Percentiles rank a stretch among this genome's conserved stretches.
Evolutionary conservation across 2,888 invertebrate species (phyloP).

Genomic region (Megaustenia siamemsis): DNA sequence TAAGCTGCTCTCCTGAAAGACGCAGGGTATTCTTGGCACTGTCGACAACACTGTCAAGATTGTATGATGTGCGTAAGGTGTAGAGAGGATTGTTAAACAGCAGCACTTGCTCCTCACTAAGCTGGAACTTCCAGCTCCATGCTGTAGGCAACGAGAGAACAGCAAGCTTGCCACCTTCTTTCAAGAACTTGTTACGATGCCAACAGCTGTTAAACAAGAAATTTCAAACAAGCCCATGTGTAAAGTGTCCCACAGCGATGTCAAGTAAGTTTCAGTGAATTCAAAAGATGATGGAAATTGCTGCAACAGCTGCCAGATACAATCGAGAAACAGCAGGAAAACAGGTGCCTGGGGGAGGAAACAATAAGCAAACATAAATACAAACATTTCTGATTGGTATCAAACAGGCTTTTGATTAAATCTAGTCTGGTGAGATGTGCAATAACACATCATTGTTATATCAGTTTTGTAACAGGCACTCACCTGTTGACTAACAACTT

Average conservation of each 20-base stretch:
- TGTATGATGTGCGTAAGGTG: constrained; percentile 59
- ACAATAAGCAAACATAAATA: too few relatives aligned
- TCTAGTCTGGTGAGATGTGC: too few relatives aligned
- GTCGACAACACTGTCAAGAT: constrained; percentile 57
- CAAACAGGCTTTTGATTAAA: too few relatives aligned
- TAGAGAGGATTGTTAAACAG: constrained; percentile 92
- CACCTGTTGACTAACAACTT: too few relatives aligned
- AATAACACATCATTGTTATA: too few relatives aligned
- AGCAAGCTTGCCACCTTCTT: constrained; percentile 61
- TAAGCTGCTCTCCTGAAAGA: constrained; percentile 54
- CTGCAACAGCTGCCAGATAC: constrained; percentile 92
- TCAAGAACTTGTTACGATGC: constrained; percentile 85
- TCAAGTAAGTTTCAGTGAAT: constrained; percentile 94
- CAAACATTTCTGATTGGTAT: too few relatives aligned
- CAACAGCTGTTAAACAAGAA: constrained; percentile 93
- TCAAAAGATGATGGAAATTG: constrained; percentile 94
- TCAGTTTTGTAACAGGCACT: too few relatives aligned
- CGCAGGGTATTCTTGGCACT: constrained; percentile 52
- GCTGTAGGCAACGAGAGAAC: constrained; percentile 80
- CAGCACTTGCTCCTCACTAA: constrained; percentile 88
- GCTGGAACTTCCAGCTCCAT: constrained; percentile 95
- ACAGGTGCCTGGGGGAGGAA: constrained; percentile 87
- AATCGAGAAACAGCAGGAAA: constrained; percentile 94
- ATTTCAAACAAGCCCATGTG: constrained; percentile 93
- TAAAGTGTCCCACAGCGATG: constrained; percentile 93